Conservation (phyloP, 2,888 invertebrate genomes). For the Mechanitis mazaeus region DNA sequence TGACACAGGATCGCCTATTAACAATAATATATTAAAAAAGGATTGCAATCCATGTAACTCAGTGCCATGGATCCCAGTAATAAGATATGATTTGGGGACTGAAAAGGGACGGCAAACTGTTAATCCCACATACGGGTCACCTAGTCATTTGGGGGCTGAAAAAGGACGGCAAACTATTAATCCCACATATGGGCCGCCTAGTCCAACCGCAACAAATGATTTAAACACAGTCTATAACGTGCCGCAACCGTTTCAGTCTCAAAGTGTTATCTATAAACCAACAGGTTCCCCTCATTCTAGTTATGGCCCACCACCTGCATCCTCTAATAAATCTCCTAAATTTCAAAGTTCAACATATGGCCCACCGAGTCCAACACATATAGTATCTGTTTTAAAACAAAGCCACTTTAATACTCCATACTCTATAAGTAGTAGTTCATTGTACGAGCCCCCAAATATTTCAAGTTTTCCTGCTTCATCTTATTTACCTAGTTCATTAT, state of each 20-base stretch:
- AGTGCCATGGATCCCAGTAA: constrained; percentile 88
- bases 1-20: constrained; percentile 36
- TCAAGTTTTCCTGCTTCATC: constrained; percentile 25
- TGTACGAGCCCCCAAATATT: constrained; percentile 32
- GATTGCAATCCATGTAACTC: constrained; percentile 87
- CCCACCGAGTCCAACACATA: constrained; percentile 48
- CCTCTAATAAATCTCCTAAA: constrained; percentile 36
- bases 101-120: constrained; percentile 51
- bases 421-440: constrained; percentile 36
- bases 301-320: constrained; percentile 49
- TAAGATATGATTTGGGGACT: constrained; percentile 63
- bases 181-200: constrained; percentile 65
- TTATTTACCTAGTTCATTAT: constrained; percentile 33
- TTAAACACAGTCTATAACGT: constrained; percentile 44
- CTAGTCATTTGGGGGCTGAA: constrained; percentile 38
- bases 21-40: constrained; percentile 60
- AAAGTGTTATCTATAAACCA: constrained; percentile 37
- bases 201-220: constrained; percentile 53
- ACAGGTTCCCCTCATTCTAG: constrained; percentile 46
- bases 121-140: constrained; percentile 61
- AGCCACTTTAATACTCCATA: constrained; percentile 54
- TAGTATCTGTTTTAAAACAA: constrained; percentile 53
- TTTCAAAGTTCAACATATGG: constrained; percentile 52
- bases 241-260: constrained; percentile 45
- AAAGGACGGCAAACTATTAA: constrained; percentile 37